phyloP scores from a whole-genome alignment of 2,888 invertebrate genomes.

The Heliconius aoede region DNA sequence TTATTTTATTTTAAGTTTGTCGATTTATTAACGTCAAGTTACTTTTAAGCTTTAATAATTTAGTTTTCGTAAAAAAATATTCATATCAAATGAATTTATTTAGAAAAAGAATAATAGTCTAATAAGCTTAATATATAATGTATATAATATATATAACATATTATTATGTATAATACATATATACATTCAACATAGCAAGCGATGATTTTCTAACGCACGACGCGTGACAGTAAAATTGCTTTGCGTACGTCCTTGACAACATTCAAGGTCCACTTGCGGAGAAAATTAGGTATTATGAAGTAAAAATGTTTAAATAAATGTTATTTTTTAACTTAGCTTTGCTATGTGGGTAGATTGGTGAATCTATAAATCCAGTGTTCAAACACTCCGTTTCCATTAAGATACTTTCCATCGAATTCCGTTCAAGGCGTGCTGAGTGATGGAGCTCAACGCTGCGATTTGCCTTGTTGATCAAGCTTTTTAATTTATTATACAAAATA shows the following conservation, averaged over 20 bases:
- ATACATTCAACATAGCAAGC: slow-evolving; percentile 34
- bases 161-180: not conserved
- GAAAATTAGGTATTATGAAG: not conserved
- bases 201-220: slow-evolving; percentile 44
- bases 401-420: too few species aligned
- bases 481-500: not conserved
- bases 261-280: slow-evolving; percentile 33
- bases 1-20: slow-evolving; percentile 38
- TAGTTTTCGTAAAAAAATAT: not conserved
- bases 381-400: too few species aligned
- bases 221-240: slow-evolving; percentile 46
- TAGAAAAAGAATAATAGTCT: too few species aligned
- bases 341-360: too few species aligned
- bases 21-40: slow-evolving; percentile 14
- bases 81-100: not conserved
- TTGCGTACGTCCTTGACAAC: slow-evolving; percentile 40
- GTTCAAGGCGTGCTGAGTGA: too few species aligned
- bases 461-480: too few species aligned
- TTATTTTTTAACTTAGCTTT: too few species aligned
- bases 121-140: too few species aligned
- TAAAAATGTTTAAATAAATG: not conserved
- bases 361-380: too few species aligned
- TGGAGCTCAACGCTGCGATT: too few species aligned
- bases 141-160: too few species aligned
- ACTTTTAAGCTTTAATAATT: not conserved